A percentile compares a stretch with the other conserved stretches of the same genome.
Conservation (phyloP, 2,797 vertebrate genomes). For the Crax fasciolata region DNA sequence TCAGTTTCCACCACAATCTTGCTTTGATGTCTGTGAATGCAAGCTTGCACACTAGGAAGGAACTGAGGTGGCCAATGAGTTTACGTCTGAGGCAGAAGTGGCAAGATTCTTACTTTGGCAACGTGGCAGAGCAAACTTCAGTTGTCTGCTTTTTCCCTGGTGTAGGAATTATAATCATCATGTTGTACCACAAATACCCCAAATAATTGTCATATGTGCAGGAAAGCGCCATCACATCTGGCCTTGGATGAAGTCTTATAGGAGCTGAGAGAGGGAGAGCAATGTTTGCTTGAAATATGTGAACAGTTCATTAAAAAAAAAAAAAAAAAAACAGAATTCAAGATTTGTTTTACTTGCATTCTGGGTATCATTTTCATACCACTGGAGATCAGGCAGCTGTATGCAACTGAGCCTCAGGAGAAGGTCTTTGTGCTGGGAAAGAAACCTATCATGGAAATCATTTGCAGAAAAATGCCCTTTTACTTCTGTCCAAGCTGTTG, state of each 20-base stretch:
- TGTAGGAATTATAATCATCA: not conserved
- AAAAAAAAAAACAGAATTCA: not conserved
- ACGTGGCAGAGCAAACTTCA: not conserved
- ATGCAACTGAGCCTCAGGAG: not conserved
- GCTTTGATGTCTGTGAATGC: not conserved
- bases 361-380: not conserved
- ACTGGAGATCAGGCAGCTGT: not conserved
- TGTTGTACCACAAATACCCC: not conserved
- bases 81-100: not conserved
- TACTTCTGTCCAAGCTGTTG: not conserved
- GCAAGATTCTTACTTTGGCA: not conserved
- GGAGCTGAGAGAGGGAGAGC: too few species aligned
- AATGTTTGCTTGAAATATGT: too few species aligned
- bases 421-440: not conserved
- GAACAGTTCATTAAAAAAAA: too few species aligned
- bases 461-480: not conserved
- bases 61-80: fast-evolving
- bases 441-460: not conserved
- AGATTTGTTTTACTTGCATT: not conserved
- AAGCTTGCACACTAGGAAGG: not conserved
- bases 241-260: too few species aligned
- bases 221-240: not conserved
- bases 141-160: not conserved
- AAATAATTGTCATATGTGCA: not conserved
- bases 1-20: not conserved